Conservation (phyloP, 2,113 vertebrate genomes). For the Cettia cetti region DNA sequence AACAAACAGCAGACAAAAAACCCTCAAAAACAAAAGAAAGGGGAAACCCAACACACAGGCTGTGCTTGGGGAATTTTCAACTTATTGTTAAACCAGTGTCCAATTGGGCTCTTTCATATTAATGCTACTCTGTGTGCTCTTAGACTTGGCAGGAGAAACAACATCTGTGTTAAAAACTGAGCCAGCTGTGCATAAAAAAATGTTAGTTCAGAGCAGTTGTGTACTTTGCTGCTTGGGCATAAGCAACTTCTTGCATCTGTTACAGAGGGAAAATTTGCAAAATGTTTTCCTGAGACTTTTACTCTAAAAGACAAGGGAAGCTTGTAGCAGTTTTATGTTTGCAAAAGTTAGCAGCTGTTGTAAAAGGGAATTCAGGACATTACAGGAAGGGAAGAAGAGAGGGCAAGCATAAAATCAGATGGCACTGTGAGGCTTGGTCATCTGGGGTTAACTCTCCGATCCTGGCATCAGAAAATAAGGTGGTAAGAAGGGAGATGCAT, state of each 20-base stretch:
- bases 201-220: background rate
- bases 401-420: background rate
- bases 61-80: background rate
- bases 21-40: background rate
- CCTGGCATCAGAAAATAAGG: background rate
- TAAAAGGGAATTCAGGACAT: background rate
- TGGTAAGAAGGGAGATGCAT: background rate
- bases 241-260: background rate
- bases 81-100: background rate
- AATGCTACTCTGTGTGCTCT: background rate
- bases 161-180: constrained; percentile 32
- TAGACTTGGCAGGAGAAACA: background rate
- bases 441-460: background rate
- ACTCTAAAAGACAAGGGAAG: background rate
- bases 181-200: constrained; percentile 37
- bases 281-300: background rate
- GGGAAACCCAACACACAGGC: background rate
- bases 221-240: background rate
- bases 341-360: background rate
- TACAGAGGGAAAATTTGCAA: background rate
- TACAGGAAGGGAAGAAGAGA: background rate
- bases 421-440: background rate
- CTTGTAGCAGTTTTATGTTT: background rate
- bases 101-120: background rate
- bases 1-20: background rate